These are phyloP conservation scores for Mionectes macconnelli DNA, from an alignment of 2,113 vertebrate species.

Conservation along the genomic window DNA sequence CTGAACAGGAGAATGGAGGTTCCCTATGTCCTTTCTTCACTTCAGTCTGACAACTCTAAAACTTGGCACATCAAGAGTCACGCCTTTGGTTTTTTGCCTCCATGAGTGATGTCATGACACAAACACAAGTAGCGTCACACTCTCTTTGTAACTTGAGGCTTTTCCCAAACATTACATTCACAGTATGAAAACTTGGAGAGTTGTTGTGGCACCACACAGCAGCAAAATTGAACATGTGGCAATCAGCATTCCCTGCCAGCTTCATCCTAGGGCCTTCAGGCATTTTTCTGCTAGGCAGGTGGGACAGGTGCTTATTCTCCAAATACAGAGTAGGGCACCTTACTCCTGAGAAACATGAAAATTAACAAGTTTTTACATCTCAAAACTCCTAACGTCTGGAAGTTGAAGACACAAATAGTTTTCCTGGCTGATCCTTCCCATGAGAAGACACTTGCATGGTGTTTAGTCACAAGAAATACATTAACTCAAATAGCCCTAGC, in stretches of 20 bases:
- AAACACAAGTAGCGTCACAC: not conserved
- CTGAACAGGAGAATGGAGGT: not conserved
- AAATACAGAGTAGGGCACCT: not conserved
- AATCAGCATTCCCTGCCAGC: fast-evolving
- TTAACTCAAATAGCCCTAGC: not conserved
- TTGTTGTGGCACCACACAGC: not conserved
- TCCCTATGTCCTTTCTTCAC: not conserved
- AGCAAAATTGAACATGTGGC: not conserved
- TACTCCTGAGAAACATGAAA: not conserved
- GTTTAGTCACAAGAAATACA: not conserved
- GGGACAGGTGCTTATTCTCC: not conserved
- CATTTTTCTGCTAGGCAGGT: not conserved
- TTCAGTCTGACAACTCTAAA: not conserved
- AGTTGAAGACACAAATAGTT: not conserved
- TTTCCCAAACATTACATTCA: not conserved
- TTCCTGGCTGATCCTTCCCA: not conserved
- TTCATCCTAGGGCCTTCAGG: not conserved
- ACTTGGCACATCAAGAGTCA: not conserved
- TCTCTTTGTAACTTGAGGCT: not conserved
- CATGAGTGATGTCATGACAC: not conserved
- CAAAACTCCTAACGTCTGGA: not conserved
- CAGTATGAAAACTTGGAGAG: not conserved
- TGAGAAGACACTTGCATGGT: not conserved
- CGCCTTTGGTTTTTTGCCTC: not conserved
- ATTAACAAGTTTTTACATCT: not conserved